Percentiles rank a stretch among this genome's conserved stretches.
Evolutionary conservation across 2,113 vertebrate species (phyloP).

Genomic region (Oplegnathus fasciatus): DNA sequence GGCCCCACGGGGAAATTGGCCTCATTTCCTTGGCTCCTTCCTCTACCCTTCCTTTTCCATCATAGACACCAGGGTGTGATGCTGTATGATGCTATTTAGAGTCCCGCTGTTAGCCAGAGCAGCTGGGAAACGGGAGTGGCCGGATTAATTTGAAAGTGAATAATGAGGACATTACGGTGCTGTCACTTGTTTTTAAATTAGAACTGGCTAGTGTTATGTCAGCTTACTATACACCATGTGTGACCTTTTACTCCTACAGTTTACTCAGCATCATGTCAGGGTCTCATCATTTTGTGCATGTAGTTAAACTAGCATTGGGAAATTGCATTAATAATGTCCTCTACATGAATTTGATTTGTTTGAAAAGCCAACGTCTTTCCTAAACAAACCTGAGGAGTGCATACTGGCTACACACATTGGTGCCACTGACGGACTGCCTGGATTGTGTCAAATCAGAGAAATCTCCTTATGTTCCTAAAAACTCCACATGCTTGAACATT

Average conservation of each 20-base stretch:
- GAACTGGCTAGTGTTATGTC: slow-evolving; percentile 14
- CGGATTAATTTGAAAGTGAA: slow-evolving; percentile 35
- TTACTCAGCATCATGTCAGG: neutral
- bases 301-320: neutral
- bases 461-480: slow-evolving; percentile 22
- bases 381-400: neutral
- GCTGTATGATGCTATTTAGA: slow-evolving; percentile 39
- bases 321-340: neutral
- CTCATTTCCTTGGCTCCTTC: slow-evolving; percentile 82
- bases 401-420: neutral
- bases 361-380: neutral
- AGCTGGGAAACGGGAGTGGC: slow-evolving; percentile 21
- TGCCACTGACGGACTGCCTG: neutral
- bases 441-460: slow-evolving; percentile 3
- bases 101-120: slow-evolving; percentile 8
- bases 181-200: slow-evolving; percentile 43
- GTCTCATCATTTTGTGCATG: neutral
- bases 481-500: slow-evolving; percentile 22
- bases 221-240: neutral
- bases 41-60: slow-evolving; percentile 65
- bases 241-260: slow-evolving; percentile 10
- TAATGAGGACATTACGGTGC: slow-evolving; percentile 31
- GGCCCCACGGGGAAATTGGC: slow-evolving; percentile 71
- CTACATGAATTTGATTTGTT: neutral
- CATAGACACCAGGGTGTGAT: slow-evolving; percentile 35